phyloP scores from a whole-genome alignment of 2,888 invertebrate genomes.

The Pterostichus madidus region DNA sequence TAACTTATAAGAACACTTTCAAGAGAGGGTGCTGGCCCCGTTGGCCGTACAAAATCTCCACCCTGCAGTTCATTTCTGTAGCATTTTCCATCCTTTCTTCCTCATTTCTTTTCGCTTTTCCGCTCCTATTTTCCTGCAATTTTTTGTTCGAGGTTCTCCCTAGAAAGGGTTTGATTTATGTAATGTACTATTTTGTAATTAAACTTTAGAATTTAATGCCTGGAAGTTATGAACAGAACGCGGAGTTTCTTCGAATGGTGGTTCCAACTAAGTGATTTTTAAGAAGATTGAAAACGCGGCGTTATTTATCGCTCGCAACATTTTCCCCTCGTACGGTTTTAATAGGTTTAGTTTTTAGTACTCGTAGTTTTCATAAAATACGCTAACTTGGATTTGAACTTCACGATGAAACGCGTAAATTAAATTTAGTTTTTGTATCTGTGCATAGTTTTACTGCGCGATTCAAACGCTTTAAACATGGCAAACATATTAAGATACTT shows the following conservation, averaged over 20 bases:
- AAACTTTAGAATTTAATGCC: slow-evolving; percentile 66
- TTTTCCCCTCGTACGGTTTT: background rate
- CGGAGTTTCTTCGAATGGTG: slow-evolving; percentile 57
- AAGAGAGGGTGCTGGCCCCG: background rate
- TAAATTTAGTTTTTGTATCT: slow-evolving; percentile 39
- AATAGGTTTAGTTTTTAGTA: slow-evolving; percentile 51
- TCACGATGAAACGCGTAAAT: slow-evolving; percentile 43
- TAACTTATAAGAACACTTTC: background rate
- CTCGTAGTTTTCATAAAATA: slow-evolving; percentile 42
- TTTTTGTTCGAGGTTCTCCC: slow-evolving; percentile 43
- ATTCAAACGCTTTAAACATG: slow-evolving; percentile 16
- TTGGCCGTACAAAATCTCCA: background rate
- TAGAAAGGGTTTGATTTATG: slow-evolving; percentile 65
- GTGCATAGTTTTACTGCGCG: background rate
- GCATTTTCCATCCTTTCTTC: slow-evolving; percentile 22
- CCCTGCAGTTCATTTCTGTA: slow-evolving; percentile 30
- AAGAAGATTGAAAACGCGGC: slow-evolving; percentile 61
- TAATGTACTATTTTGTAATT: slow-evolving; percentile 66
- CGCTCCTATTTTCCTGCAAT: slow-evolving; percentile 7
- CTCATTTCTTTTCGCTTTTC: slow-evolving; percentile 32
- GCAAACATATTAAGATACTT: slow-evolving; percentile 25
- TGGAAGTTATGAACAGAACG: slow-evolving; percentile 61
- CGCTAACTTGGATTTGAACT: slow-evolving; percentile 45
- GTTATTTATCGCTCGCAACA: slow-evolving; percentile 55
- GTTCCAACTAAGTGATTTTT: slow-evolving; percentile 61